Percentiles rank a stretch among this genome's conserved stretches.
Conservation (phyloP, 2,113 vertebrate genomes). For the Andinoacara biseriatus region DNA sequence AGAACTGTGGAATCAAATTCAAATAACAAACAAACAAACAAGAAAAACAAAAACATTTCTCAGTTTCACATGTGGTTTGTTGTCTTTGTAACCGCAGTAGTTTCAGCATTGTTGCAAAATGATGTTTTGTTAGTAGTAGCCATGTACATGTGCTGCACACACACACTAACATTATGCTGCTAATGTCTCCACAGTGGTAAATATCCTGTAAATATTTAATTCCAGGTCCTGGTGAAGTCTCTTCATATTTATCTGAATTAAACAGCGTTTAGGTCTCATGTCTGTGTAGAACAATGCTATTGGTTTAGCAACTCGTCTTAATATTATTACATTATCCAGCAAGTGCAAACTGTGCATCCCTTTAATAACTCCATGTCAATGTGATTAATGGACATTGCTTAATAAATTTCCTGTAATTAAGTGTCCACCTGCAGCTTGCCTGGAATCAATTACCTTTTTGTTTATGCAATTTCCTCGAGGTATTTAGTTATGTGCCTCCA, state of each 20-base stretch:
- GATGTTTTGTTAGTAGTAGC: neutral
- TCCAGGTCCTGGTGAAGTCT: neutral
- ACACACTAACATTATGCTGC: neutral
- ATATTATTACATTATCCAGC: conserved; percentile 57
- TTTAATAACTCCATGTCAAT: conserved; percentile 87
- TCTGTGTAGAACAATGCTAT: conserved; percentile 35
- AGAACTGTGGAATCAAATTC: neutral
- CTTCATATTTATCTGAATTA: conserved; percentile 65
- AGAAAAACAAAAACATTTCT: too few species aligned
- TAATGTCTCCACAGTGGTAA: neutral
- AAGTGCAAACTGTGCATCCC: conserved; percentile 83
- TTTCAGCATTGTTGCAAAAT: neutral
- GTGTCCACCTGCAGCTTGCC: conserved; percentile 94
- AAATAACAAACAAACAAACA: neutral
- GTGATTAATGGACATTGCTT: conserved; percentile 95
- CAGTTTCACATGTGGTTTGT: neutral
- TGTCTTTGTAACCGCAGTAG: neutral
- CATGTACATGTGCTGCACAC: neutral
- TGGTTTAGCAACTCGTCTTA: conserved; percentile 35
- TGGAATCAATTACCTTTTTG: conserved; percentile 96
- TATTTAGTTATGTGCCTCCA: conserved; percentile 71
- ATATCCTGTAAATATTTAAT: conserved; percentile 27
- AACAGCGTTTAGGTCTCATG: conserved; percentile 22
- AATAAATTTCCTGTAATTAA: conserved; percentile 96
- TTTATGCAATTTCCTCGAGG: conserved; percentile 76